Base-by-base conservation (phyloP, 2,797 vertebrate species). In the Nasua narica region DNA sequence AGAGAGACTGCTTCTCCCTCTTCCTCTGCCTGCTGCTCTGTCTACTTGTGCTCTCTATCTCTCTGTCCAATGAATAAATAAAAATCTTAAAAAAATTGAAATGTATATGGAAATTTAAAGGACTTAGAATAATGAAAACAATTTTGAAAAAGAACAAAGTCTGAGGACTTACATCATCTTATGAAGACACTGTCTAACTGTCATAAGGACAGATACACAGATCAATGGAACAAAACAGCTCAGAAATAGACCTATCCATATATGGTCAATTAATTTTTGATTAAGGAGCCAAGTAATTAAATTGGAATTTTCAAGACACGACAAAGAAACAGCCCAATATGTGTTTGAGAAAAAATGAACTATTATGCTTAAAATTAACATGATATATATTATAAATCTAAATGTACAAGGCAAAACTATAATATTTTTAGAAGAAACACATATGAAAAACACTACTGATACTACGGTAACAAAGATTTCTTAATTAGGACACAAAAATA, bases 241-340 rank as follows among this genome's bases (percentile, higher is more conserved):
- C 27, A 91, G 77, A 93, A 74, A 67, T 4, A 76, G n/a, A 86
- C 43, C 7, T 72, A 85, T 5, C 69, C n/a, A 29, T 16, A 79
- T 35, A 81, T 5, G 43, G 70, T 50, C 56, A 62, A 76, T 50
- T 56, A 62, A 76, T 43, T 82, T 90, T 69, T 89, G 79, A 89
- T 72, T 86, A 79, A 87, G 86, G 69, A 87, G 4, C 16, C 56
- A 93, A 76, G 35, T 48, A 91, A 88, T 93, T 87, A 93, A 93
- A 94, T 19, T 62, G 62, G 62, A 82, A 70, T 82, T 87, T 91
- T 79, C 29, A 78, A 84, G 92, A 90, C 65, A 83, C 72, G 48
- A 83, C 18, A 50, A 89, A 32, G 32, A 65, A 50, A 60, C 52
- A 82, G 86, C 13, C 48, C n/a, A 83, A 69, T 76, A 48, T 18